These are phyloP conservation scores for Corythaixoides concolor DNA, from an alignment of 2,113 vertebrate species.

Conservation along the genomic window DNA sequence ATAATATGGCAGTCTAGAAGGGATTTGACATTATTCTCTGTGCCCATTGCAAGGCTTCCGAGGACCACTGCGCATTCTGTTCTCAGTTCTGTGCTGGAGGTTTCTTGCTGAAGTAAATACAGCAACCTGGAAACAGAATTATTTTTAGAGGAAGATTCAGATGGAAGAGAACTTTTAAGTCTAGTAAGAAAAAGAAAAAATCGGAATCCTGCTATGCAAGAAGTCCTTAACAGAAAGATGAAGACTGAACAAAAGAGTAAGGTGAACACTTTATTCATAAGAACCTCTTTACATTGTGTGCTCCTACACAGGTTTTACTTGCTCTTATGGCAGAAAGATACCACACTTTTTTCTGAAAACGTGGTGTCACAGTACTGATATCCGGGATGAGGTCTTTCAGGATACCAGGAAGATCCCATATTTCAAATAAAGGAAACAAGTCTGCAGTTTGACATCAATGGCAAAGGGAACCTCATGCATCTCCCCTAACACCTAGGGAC, in stretches of 20 bases:
- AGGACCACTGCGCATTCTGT: slow-evolving; percentile 95
- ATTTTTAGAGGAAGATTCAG: not conserved
- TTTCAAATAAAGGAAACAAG: not conserved
- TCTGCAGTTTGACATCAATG: not conserved
- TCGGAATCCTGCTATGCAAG: not conserved
- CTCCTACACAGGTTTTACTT: not conserved
- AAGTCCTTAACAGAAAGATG: not conserved
- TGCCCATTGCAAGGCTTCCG: slow-evolving; percentile 98
- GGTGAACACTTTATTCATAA: not conserved
- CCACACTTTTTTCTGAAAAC: not conserved
- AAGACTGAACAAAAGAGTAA: not conserved
- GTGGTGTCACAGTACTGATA: not conserved
- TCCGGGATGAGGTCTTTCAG: not conserved
- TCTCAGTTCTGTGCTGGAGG: slow-evolving; percentile 89
- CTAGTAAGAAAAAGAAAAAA: not conserved
- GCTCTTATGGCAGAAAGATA: not conserved
- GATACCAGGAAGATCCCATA: not conserved
- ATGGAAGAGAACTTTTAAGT: not conserved
- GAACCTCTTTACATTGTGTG: not conserved
- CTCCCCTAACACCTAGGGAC: not conserved
- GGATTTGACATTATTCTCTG: slow-evolving; percentile 99
- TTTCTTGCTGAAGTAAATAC: slow-evolving; percentile 96
- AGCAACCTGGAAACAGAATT: slow-evolving; percentile 83
- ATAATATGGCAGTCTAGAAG: slow-evolving; percentile 99
- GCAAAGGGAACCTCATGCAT: not conserved